Evolutionary conservation across 2,797 vertebrate species (phyloP).

Genomic region (Pyrocephalus nanus): DNA sequence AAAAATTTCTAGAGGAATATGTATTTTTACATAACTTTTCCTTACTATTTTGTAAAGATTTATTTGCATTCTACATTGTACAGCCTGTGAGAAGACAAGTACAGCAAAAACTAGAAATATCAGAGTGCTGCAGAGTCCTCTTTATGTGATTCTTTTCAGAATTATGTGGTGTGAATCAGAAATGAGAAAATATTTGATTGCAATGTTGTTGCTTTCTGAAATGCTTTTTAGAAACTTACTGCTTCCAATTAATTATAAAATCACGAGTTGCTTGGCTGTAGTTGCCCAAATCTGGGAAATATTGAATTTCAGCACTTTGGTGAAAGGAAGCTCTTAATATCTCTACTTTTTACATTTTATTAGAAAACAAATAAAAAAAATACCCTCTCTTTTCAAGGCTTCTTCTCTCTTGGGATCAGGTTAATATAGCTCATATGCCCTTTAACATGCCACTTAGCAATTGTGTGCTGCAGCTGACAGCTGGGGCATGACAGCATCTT

Average conservation of each 20-base stretch:
- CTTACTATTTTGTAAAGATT: not conserved
- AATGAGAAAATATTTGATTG: constrained; percentile 3
- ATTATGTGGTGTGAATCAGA: constrained; percentile 13
- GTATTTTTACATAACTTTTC: not conserved
- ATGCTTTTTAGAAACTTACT: not conserved
- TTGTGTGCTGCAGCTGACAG: not conserved
- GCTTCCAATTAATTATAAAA: not conserved
- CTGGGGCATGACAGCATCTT: not conserved
- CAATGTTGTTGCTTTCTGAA: not conserved
- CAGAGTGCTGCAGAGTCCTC: not conserved
- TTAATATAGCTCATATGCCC: not conserved
- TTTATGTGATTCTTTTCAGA: not conserved
- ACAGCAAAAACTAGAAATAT: not conserved
- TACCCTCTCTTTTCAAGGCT: not conserved
- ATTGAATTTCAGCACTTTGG: not conserved
- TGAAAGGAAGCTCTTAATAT: not conserved
- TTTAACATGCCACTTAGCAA: not conserved
- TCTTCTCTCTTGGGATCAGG: not conserved
- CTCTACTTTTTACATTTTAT: not conserved
- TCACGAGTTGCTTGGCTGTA: not conserved
- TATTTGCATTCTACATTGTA: not conserved
- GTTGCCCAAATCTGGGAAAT: not conserved
- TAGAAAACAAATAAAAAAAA: not conserved
- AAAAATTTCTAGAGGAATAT: not conserved
- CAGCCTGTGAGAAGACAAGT: not conserved